Evolutionary conservation across 1,140 invertebrate species (phyloP), one percentile per base, ranked within the genome.

Genomic region (Anastatus disparis): DNA sequence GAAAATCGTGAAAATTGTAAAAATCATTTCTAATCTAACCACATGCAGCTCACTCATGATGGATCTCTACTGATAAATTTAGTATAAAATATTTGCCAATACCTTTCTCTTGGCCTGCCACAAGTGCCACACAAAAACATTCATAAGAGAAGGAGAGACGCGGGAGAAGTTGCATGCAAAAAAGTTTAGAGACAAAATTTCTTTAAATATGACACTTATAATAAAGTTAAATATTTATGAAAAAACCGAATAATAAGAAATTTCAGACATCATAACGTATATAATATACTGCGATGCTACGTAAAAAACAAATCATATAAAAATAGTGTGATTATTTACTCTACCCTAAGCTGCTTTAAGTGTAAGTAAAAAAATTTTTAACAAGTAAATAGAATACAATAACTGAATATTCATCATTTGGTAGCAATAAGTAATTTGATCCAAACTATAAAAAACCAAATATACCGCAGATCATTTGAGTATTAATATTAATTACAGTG

Each of bases 51-150:
- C 17, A 48, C 2, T 40, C 12, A 48, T 50, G 15, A 20, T 70
- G 40, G 9, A 3, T 59, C 1, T 31, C 52, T 64, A 71, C 27
- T 58, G 3, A 56, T 48, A 65, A 50, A 65, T 50, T 52, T 50
- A 71, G 10, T 59, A 71, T 48, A 71, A 71, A 65, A 65, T 71
- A 1, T 81, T 80, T 84, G 85, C 84, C 82, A 87, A 87, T 89
- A 89, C 87, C 88, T 88, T 88, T 82, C 84, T 85, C 72, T 86
- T 88, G 85, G 85, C 86, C 87, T 89, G 87, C 82, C 82, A 85
- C 78, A 86, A 85, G 82, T 87, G 87, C 86, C 87, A 88, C 87
- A 89, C 79, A 88, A 85, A 85, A 88, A 88, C 86, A 88, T 87
- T 88, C 87, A 88, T 77, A 86, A 85, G 81, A 86, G 85, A 85